Conservation (phyloP, 2,888 invertebrate species). For the Sturmia bella region DNA sequence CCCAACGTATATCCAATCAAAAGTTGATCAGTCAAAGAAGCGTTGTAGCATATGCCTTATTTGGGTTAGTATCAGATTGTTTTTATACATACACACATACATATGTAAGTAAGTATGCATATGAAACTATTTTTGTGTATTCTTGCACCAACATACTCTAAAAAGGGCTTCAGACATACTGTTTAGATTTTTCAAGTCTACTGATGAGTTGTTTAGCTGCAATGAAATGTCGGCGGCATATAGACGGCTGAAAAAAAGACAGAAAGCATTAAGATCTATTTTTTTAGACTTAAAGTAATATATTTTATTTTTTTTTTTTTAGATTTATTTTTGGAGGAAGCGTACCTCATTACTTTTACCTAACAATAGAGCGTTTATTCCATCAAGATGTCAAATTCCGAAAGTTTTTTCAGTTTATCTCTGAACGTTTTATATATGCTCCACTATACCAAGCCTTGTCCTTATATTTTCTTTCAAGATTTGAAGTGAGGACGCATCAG, state of each 20-base stretch:
- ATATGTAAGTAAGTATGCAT: not conserved
- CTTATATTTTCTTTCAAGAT: slow-evolving; percentile 87
- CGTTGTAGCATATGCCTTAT: slow-evolving; percentile 88
- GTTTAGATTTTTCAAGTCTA: no score
- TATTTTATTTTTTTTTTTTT: slow-evolving; percentile 11
- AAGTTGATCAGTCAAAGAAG: slow-evolving; percentile 86
- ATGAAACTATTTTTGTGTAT: no score
- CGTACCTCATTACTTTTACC: slow-evolving; percentile 90
- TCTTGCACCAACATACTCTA: no score
- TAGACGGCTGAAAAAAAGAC: no score
- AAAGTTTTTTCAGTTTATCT: slow-evolving; percentile 84
- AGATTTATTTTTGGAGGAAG: slow-evolving; percentile 91
- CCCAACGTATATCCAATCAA: slow-evolving; percentile 87
- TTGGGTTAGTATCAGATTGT: slow-evolving; percentile 85
- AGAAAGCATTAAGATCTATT: no score
- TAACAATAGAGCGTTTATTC: slow-evolving; percentile 84
- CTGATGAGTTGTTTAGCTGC: no score
- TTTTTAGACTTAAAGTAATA: no score
- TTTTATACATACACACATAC: not conserved
- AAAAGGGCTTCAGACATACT: no score
- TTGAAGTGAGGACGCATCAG: slow-evolving; percentile 83
- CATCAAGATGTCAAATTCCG: slow-evolving; percentile 84
- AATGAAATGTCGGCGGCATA: no score
- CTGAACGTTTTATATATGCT: slow-evolving; percentile 88
- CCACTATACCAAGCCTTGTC: slow-evolving; percentile 88